phyloP scores from a whole-genome alignment of 2,888 invertebrate genomes.

The Brassicogethes aeneus region DNA sequence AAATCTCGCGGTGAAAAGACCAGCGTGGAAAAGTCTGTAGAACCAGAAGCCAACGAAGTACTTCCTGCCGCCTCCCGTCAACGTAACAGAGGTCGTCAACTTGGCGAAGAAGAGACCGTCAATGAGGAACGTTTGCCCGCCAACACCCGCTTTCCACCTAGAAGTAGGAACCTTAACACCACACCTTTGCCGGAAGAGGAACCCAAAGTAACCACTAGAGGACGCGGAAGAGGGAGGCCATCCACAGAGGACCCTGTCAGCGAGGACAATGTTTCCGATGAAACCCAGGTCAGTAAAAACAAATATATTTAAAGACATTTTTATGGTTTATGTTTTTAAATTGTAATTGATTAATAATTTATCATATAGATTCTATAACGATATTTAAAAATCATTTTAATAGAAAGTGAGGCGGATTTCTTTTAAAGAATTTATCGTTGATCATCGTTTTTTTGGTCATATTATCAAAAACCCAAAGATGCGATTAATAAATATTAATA shows the following conservation, averaged over 20 bases:
- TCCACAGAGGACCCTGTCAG: constrained; percentile 23
- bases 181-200: constrained; percentile 41
- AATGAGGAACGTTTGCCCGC: constrained; percentile 60
- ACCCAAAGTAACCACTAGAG: constrained; percentile 28
- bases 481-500: no score
- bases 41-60: constrained; percentile 62
- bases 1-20: constrained; percentile 19
- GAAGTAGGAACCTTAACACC: constrained; percentile 49
- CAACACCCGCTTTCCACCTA: constrained; percentile 80
- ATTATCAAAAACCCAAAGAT: no score
- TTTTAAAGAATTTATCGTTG: no score
- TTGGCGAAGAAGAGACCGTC: constrained; percentile 44
- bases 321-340: no score
- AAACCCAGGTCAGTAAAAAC: constrained; percentile 32
- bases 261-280: constrained; percentile 35
- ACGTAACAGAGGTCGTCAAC: constrained; percentile 28
- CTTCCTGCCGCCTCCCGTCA: constrained; percentile 39
- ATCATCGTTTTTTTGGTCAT: no score
- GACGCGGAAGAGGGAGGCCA: constrained; percentile 41
- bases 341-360: constrained; percentile 6
- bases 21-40: constrained; percentile 29
- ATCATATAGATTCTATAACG: no score
- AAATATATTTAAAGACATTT: not conserved
- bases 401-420: no score
- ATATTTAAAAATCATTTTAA: no score